phyloP scores from a whole-genome alignment of 2,888 invertebrate genomes.

The Scaptodrosophila latifasciaeformis region DNA sequence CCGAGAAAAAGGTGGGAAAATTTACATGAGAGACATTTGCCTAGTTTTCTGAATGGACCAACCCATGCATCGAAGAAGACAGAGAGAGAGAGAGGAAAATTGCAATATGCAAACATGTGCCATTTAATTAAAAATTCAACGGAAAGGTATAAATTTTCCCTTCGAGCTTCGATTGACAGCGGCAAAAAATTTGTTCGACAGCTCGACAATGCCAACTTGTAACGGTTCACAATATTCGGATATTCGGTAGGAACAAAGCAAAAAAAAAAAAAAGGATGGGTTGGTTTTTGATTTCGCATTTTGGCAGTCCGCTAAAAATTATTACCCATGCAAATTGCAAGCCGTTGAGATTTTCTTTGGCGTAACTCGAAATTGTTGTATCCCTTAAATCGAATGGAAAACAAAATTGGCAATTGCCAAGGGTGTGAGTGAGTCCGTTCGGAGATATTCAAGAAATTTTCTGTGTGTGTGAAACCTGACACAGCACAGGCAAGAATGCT shows the following conservation, averaged over 20 bases:
- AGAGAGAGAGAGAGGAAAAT: constrained; percentile 25
- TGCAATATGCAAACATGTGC: constrained; percentile 63
- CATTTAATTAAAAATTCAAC: constrained; percentile 63
- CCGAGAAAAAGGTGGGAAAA: constrained; percentile 40
- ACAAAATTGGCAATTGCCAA: constrained; percentile 7
- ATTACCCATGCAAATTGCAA: constrained; percentile 65
- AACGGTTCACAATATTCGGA: too few relatives aligned
- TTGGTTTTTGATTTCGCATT: not conserved
- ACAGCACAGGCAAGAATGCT: constrained; percentile 34
- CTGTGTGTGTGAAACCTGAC: constrained; percentile 58
- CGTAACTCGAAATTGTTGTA: too few relatives aligned
- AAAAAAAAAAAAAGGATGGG: not conserved
- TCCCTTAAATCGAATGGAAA: too few relatives aligned
- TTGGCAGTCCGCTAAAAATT: constrained; percentile 38
- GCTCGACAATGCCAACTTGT: constrained; percentile 23
- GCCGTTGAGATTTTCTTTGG: constrained; percentile 8
- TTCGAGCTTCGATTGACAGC: constrained; percentile 61
- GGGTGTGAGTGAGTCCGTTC: constrained; percentile 14
- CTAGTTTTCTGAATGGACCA: not conserved
- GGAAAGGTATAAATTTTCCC: constrained; percentile 60
- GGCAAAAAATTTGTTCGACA: too few relatives aligned
- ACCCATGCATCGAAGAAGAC: not conserved
- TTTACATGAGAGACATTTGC: not conserved
- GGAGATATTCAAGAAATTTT: too few relatives aligned
- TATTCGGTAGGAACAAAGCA: too few relatives aligned